Evolutionary conservation across 2,797 vertebrate species (phyloP).

Genomic region (Girardinus metallicus): DNA sequence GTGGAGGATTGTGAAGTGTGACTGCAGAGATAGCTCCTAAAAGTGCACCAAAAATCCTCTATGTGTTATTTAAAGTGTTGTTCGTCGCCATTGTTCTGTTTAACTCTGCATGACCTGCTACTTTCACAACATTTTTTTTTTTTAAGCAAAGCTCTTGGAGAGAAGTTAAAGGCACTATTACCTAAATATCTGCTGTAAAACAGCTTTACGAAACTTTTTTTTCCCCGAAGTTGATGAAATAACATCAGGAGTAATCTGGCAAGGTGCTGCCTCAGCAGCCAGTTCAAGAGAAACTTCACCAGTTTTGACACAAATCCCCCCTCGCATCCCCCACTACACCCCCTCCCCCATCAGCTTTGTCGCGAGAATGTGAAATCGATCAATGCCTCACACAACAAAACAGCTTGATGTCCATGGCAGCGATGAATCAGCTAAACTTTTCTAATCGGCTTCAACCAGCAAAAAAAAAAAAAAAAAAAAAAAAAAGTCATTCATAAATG

Average conservation of each 20-base stretch:
- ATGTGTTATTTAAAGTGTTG: slow-evolving; percentile 50
- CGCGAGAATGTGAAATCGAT: slow-evolving; percentile 55
- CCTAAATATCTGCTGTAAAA: slow-evolving; percentile 24
- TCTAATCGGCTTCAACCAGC: slow-evolving; percentile 41
- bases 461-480: slow-evolving; percentile 35
- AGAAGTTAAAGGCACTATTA: slow-evolving; percentile 18
- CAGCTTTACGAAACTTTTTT: slow-evolving; percentile 12
- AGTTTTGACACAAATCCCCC: slow-evolving; percentile 47
- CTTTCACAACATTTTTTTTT: neutral
- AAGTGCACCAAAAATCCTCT: slow-evolving; percentile 72
- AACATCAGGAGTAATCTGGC: slow-evolving; percentile 26
- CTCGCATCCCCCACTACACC: neutral
- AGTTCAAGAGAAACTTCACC: slow-evolving; percentile 24
- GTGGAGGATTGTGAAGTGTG: slow-evolving; percentile 38
- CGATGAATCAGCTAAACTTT: slow-evolving; percentile 60
- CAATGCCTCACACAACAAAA: slow-evolving; percentile 44
- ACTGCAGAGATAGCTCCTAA: slow-evolving; percentile 66
- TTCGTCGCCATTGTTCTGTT: slow-evolving; percentile 43
- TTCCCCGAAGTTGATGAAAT: slow-evolving; percentile 39
- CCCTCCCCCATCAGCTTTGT: slow-evolving; percentile 6
- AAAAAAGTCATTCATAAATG: slow-evolving; percentile 50
- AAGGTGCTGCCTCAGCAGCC: slow-evolving; percentile 43
- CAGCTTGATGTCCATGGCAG: slow-evolving; percentile 23
- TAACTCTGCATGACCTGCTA: slow-evolving; percentile 12
- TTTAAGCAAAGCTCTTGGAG: slow-evolving; percentile 14